A percentile compares a stretch with the other conserved stretches of the same genome.
These are phyloP conservation scores for Trichosurus vulpecula DNA, from an alignment of 2,797 vertebrate genomes.

Conservation along the genomic window DNA sequence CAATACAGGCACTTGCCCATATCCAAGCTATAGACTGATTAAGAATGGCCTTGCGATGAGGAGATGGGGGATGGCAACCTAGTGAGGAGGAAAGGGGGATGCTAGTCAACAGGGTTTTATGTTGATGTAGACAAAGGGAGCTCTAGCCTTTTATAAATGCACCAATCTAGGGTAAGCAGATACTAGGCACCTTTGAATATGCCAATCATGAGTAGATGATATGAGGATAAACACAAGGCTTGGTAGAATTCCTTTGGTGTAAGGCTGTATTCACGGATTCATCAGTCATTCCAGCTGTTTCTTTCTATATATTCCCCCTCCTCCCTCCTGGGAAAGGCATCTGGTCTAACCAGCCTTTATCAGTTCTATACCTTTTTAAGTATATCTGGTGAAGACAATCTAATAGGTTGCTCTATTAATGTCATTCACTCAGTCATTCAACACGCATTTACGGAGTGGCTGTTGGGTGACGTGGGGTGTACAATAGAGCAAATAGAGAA, in stretches of 20 bases:
- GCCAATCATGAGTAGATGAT: constrained; percentile 1
- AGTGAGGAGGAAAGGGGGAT: not conserved
- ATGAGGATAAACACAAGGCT: not conserved
- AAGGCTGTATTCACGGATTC: not conserved
- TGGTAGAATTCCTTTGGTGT: not conserved
- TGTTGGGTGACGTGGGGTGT: not conserved
- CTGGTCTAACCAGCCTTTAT: not conserved
- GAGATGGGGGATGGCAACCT: not conserved
- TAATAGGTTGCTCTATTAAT: not conserved
- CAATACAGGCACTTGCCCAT: not conserved
- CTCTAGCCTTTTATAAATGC: not conserved
- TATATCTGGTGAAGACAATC: not conserved
- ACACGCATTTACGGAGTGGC: constrained; percentile 3
- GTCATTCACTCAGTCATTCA: constrained; percentile 40
- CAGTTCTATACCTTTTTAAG: not conserved
- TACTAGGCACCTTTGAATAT: not conserved
- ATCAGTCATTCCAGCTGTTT: not conserved
- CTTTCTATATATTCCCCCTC: not conserved
- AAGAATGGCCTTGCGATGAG: not conserved
- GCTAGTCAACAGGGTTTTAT: not conserved
- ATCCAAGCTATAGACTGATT: not conserved
- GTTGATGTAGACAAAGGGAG: not conserved
- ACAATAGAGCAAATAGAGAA: not conserved
- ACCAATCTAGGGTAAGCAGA: not conserved
- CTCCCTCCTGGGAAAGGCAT: not conserved